Conservation (phyloP, 2,888 invertebrate species). For the Toxonevra muliebris region DNA sequence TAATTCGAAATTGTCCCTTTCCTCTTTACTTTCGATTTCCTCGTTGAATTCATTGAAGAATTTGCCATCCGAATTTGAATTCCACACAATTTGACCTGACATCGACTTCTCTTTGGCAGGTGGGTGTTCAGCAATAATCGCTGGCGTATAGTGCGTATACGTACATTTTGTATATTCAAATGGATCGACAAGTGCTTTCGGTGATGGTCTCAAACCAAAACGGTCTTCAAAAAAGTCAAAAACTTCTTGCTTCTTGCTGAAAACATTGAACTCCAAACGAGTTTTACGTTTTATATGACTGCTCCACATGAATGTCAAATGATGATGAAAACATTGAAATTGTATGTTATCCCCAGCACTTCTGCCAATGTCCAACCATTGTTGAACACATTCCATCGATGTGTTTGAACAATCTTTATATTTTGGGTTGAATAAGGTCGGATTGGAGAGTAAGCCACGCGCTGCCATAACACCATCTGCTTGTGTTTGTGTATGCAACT, state of each 20-base stretch:
- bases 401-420: constrained; percentile 65
- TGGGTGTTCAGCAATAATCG: constrained; percentile 30
- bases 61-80: constrained; percentile 49
- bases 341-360: constrained; percentile 71
- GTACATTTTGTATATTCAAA: constrained; percentile 45
- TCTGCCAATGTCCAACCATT: constrained; percentile 81
- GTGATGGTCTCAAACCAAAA: constrained; percentile 66
- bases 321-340: constrained; percentile 93
- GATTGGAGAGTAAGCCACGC: constrained; percentile 89
- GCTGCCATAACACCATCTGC: constrained; percentile 93
- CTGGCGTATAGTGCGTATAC: constrained; percentile 47
- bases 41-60: constrained; percentile 52
- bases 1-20: constrained; percentile 45
- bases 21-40: constrained; percentile 33
- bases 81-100: constrained; percentile 37
- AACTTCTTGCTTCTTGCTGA: constrained; percentile 75
- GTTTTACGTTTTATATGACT: constrained; percentile 77
- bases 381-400: constrained; percentile 78
- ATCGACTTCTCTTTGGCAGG: constrained; percentile 26
- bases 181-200: constrained; percentile 21
- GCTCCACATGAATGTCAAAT: constrained; percentile 95
- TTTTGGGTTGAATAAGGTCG: constrained; percentile 77
- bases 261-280: constrained; percentile 80
- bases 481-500: constrained; percentile 73
- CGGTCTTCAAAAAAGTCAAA: constrained; percentile 74